Conservation (phyloP, 2,797 vertebrate species). For the Oceanodroma leucorhoa region DNA sequence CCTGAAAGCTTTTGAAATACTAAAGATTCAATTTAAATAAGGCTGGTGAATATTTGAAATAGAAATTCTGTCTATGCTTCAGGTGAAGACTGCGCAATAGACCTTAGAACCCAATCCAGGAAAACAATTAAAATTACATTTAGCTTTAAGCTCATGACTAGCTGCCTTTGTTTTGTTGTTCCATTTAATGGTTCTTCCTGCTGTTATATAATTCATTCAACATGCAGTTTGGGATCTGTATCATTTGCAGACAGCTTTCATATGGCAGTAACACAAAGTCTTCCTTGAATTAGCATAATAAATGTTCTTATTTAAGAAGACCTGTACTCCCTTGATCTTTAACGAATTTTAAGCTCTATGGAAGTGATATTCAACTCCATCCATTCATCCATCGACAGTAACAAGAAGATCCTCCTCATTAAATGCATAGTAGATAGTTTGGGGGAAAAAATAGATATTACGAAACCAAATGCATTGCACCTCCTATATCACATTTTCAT, state of each 20-base stretch:
- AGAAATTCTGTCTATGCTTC: neutral
- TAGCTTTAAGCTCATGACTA: neutral
- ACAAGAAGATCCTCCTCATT: neutral
- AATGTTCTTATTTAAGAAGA: neutral
- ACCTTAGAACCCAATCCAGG: neutral
- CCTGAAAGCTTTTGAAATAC: neutral
- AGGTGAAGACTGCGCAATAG: neutral
- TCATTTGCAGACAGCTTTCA: neutral
- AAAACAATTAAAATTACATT: slow-evolving; percentile 27
- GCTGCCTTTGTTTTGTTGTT: neutral
- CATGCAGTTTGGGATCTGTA: neutral
- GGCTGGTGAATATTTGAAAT: neutral
- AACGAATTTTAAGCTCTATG: neutral
- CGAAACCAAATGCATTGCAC: neutral
- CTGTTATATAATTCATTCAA: neutral
- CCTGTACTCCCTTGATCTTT: neutral
- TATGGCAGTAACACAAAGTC: neutral
- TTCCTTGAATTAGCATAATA: neutral
- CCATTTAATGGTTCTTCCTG: neutral
- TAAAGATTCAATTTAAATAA: slow-evolving; percentile 6
- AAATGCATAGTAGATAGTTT: neutral
- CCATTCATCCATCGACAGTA: neutral
- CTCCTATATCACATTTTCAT: neutral
- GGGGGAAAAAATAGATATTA: neutral
- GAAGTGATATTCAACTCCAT: neutral